Evolutionary conservation across 2,113 vertebrate species (phyloP).

Genomic region (Pterocles burchelli): DNA sequence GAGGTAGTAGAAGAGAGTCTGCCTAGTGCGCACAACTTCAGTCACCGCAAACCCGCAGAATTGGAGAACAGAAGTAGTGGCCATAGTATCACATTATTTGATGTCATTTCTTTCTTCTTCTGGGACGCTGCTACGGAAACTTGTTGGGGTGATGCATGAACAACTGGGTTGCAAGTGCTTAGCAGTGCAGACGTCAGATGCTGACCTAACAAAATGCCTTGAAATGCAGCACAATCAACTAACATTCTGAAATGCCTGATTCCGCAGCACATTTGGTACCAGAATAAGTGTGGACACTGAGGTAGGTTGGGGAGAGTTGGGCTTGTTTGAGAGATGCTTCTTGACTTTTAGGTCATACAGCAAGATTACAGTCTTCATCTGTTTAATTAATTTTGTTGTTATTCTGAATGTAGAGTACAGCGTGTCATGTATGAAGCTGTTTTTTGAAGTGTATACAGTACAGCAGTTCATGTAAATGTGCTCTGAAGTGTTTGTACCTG

Average conservation of each 20-base stretch:
- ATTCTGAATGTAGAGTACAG: neutral
- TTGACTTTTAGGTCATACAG: neutral
- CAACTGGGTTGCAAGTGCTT: conserved; percentile 46
- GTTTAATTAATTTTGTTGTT: neutral
- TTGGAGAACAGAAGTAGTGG: conserved; percentile 55
- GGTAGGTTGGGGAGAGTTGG: neutral
- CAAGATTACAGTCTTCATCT: neutral
- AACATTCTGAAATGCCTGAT: conserved; percentile 49
- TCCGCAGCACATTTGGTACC: neutral
- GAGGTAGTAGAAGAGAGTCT: neutral
- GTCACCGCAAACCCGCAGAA: neutral
- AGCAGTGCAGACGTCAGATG: conserved; percentile 59
- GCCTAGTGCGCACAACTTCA: neutral
- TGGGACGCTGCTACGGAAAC: conserved; percentile 39
- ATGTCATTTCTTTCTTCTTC: conserved; percentile 44
- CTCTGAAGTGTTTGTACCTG: neutral
- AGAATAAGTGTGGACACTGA: neutral
- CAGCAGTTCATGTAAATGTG: neutral
- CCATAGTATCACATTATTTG: conserved; percentile 62
- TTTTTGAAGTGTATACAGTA: neutral
- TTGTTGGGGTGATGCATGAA: conserved; percentile 65
- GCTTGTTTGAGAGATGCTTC: neutral
- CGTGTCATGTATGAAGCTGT: neutral
- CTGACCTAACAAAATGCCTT: conserved; percentile 66
- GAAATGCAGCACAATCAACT: conserved; percentile 62